Evolutionary conservation across 2,797 vertebrate species (phyloP).

Genomic region (Poeciliopsis paucimaculata): DNA sequence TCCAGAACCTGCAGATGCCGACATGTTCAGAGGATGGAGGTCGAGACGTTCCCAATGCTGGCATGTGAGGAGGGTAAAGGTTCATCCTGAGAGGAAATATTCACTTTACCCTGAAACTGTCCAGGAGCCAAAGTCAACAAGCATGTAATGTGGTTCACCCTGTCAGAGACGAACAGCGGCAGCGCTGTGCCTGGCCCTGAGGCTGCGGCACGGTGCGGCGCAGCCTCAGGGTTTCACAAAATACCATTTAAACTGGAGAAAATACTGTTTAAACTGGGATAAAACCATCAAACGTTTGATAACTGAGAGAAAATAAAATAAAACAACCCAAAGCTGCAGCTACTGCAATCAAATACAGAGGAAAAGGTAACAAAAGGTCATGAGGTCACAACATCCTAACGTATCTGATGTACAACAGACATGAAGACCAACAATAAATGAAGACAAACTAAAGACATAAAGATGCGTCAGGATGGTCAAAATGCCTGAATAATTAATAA

Average conservation of each 20-base stretch:
- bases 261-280: not conserved
- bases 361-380: not conserved
- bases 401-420: not conserved
- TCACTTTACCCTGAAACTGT: constrained; percentile 25
- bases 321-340: not conserved
- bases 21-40: not conserved
- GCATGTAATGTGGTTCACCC: constrained; percentile 41
- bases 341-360: not conserved
- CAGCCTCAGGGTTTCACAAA: not conserved
- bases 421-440: not conserved
- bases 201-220: too few species aligned
- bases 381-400: not conserved
- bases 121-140: constrained; percentile 58
- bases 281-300: not conserved
- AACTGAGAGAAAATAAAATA: not conserved
- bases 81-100: constrained; percentile 16
- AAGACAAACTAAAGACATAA: not conserved
- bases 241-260: not conserved
- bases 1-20: too few species aligned
- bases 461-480: not conserved
- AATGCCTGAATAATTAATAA: not conserved
- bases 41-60: not conserved
- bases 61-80: constrained; percentile 6
- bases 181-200: constrained; percentile 2
- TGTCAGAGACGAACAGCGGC: constrained; percentile 21